These are phyloP conservation scores for Graptemys geographica DNA, from an alignment of 2,797 vertebrate species.

Conservation along the genomic window DNA sequence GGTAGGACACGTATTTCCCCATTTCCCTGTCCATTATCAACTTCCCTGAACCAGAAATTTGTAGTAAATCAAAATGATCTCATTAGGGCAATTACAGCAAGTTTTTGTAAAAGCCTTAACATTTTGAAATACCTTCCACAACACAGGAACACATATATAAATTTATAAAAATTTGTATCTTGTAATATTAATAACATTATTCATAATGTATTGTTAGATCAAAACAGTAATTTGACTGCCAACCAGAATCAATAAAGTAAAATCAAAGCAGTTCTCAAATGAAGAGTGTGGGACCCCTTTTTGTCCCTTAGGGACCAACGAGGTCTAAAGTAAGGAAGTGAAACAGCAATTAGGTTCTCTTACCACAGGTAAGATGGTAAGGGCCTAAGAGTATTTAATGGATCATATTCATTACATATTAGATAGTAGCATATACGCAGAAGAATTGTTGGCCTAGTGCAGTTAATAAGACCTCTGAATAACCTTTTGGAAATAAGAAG, in stretches of 20 bases:
- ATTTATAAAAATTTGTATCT: not conserved
- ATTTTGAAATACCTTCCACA: not conserved
- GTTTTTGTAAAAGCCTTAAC: not conserved
- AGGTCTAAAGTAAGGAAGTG: not conserved
- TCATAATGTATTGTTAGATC: not conserved
- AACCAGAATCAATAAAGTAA: not conserved
- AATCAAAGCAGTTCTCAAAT: not conserved
- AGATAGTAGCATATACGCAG: too few species aligned
- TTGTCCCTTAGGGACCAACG: not conserved
- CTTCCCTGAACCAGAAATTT: not conserved
- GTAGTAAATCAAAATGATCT: not conserved
- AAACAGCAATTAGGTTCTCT: not conserved
- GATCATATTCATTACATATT: not conserved
- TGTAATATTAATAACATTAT: not conserved
- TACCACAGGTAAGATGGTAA: not conserved
- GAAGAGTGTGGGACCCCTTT: not conserved
- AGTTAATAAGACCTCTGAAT: not conserved
- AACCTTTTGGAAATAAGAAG: not conserved
- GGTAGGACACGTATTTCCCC: not conserved
- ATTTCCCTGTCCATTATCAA: not conserved
- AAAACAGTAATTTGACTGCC: not conserved
- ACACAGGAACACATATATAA: not conserved
- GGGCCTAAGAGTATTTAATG: not conserved
- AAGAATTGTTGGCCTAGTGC: not conserved
- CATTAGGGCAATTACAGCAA: not conserved